Evolutionary conservation across 2,888 invertebrate genomes (phyloP).

Genomic region (Cheilosia soror): DNA sequence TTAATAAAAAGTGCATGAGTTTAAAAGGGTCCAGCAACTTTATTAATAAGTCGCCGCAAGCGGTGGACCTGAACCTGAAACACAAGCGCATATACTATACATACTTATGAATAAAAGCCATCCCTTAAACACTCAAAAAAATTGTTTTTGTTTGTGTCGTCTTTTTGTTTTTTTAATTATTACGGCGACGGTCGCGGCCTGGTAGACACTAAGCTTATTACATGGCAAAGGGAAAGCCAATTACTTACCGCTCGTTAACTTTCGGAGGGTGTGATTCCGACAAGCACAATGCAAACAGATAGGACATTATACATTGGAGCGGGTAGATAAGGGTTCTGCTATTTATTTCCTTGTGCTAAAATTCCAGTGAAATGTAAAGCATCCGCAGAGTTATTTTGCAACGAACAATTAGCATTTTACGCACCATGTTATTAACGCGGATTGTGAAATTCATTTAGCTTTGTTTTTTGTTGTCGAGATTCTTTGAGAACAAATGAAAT

Average conservation of each 20-base stretch:
- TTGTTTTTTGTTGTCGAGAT: constrained; percentile 41
- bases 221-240: constrained; percentile 36
- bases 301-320: not conserved
- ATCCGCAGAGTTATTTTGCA: constrained; percentile 43
- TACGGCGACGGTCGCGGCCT: not conserved
- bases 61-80: not conserved
- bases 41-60: constrained; percentile 33
- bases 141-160: not conserved
- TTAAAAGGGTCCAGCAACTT: constrained; percentile 23
- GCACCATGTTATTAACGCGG: constrained; percentile 57
- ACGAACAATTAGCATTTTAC: constrained; percentile 66
- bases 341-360: constrained; percentile 28
- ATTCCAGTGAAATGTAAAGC: constrained; percentile 16
- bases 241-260: constrained; percentile 55
- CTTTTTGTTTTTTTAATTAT: constrained; percentile 36
- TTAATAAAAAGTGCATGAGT: constrained; percentile 43
- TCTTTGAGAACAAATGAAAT: constrained; percentile 37
- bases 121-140: not conserved
- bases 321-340: constrained; percentile 40
- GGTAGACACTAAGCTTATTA: not conserved
- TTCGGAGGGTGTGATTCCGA: constrained; percentile 53
- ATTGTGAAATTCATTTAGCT: constrained; percentile 59
- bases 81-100: not conserved
- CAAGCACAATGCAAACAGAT: constrained; percentile 61
- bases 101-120: constrained; percentile 8